These are phyloP conservation scores for Corvus moneduloides DNA, from an alignment of 2,113 vertebrate species.

Conservation along the genomic window DNA sequence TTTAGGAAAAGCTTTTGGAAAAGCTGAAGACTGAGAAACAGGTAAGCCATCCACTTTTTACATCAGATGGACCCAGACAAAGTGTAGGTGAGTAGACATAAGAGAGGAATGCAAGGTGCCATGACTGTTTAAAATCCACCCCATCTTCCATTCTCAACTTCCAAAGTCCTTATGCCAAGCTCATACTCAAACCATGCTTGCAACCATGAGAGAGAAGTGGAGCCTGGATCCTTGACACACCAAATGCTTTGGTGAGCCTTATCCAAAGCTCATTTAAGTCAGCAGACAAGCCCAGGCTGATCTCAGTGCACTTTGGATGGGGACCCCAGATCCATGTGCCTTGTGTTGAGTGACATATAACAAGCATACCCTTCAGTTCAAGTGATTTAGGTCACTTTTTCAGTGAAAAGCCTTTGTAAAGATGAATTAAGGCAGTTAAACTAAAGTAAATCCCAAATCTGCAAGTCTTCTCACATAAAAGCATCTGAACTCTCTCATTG, in stretches of 20 bases:
- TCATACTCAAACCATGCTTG: background rate
- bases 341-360: background rate
- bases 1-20: constrained; percentile 4
- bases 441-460: background rate
- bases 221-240: background rate
- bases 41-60: background rate
- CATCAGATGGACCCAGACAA: background rate
- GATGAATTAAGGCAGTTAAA: background rate
- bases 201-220: fast-evolving
- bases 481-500: background rate
- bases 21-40: background rate
- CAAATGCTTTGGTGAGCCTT: background rate
- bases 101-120: background rate
- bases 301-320: background rate
- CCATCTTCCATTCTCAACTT: background rate
- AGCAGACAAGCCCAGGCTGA: background rate
- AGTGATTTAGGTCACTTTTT: background rate
- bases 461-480: background rate
- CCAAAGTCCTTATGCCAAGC: background rate
- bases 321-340: background rate
- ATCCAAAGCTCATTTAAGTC: background rate
- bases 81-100: background rate
- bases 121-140: background rate
- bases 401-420: background rate
- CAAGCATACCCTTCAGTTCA: background rate